phyloP scores from a whole-genome alignment of 2,797 vertebrate species.

The Pantherophis alleghaniensis region DNA sequence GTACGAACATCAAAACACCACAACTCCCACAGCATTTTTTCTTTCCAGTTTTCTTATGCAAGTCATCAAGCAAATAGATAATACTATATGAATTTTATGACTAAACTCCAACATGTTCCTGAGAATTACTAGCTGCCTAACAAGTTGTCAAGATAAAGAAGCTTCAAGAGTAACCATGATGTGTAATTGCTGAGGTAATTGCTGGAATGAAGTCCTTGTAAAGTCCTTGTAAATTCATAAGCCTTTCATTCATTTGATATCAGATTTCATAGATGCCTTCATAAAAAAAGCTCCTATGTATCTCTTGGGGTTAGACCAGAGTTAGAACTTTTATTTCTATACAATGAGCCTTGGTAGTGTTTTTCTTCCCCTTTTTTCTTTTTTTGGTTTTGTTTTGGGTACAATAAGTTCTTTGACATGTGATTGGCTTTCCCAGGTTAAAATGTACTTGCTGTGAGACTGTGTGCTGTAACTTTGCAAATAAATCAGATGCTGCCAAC shows the following conservation, averaged over 20 bases:
- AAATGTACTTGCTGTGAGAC: conserved; percentile 56
- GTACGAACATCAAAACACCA: neutral
- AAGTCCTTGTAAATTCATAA: neutral
- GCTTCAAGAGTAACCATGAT: neutral
- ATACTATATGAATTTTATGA: neutral
- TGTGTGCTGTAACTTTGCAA: conserved; percentile 13
- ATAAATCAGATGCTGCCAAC: conserved; percentile 31
- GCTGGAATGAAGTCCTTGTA: neutral
- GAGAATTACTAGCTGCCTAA: neutral
- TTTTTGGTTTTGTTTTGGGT: neutral
- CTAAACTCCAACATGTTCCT: neutral
- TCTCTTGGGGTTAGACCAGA: neutral
- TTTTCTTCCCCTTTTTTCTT: neutral
- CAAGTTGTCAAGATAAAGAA: neutral
- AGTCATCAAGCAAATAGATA: neutral
- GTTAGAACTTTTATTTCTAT: neutral
- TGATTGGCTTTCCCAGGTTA: conserved; percentile 41
- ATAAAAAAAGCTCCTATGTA: neutral
- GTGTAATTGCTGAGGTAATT: neutral
- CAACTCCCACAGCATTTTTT: neutral
- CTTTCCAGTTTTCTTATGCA: neutral
- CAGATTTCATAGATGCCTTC: neutral
- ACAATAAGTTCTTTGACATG: neutral
- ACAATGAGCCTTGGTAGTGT: neutral
- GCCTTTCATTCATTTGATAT: neutral